A percentile compares a stretch with the other conserved stretches of the same genome.
phyloP scores from a whole-genome alignment of 2,888 invertebrate species.

The Hydriomena furcata region DNA sequence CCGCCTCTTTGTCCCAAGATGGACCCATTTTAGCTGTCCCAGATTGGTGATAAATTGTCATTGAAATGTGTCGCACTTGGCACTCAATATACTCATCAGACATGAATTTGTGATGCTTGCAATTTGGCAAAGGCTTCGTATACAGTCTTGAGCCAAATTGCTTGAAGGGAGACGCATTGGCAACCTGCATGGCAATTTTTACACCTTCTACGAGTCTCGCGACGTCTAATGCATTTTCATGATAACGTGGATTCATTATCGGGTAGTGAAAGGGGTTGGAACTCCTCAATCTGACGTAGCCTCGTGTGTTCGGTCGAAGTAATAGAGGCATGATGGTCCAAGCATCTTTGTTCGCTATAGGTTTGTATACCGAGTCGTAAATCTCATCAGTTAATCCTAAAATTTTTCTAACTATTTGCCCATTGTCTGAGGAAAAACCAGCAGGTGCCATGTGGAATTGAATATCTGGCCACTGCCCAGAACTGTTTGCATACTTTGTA shows the following conservation, averaged over 20 bases:
- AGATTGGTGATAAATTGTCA: conserved; percentile 95
- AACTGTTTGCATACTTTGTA: conserved; percentile 91
- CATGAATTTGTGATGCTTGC: conserved; percentile 87
- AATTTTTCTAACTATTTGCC: conserved; percentile 89
- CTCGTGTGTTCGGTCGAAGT: conserved; percentile 90
- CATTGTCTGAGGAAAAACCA: conserved; percentile 91
- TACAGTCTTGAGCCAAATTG: conserved; percentile 91
- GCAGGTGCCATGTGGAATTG: conserved; percentile 97
- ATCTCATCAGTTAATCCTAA: conserved; percentile 91
- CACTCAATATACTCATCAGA: conserved; percentile 94
- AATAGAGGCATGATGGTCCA: conserved; percentile 95
- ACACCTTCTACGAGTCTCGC: conserved; percentile 93
- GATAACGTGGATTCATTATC: conserved; percentile 95
- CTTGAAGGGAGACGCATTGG: conserved; percentile 89
- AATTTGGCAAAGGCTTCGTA: conserved; percentile 90
- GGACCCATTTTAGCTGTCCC: conserved; percentile 96
- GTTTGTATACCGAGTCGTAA: conserved; percentile 90
- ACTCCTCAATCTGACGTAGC: conserved; percentile 89
- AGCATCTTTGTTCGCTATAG: conserved; percentile 90
- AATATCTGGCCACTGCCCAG: conserved; percentile 92
- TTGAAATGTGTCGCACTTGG: conserved; percentile 92
- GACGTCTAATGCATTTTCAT: conserved; percentile 90
- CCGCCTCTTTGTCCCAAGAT: conserved; percentile 88
- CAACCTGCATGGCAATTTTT: conserved; percentile 88
- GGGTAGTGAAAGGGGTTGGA: conserved; percentile 95